Base-by-base conservation (phyloP, 2,888 invertebrate genomes). In the Diarsia mendica region DNA sequence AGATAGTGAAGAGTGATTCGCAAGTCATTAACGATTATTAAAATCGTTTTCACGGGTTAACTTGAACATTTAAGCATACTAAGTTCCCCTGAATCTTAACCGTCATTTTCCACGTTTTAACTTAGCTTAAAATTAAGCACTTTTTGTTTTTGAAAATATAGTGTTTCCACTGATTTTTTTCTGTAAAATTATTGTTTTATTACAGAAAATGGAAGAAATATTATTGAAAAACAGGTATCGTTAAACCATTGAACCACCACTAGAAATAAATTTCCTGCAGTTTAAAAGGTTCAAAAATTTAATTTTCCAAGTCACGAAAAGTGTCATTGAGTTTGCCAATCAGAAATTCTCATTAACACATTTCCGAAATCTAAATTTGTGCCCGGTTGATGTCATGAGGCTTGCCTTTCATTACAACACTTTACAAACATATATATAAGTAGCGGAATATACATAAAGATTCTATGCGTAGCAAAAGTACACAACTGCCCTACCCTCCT, bases 61-160 rank as follows among this genome's bases (percentile, higher is more conserved):
- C 61, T 72, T 63, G 2, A 65, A 46, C 64, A 23, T 33, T 79
- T 46, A 39, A 61, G 48, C 68, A 33, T 53, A 60, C 69, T 48
- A 53, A 76, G 72, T 66, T 76, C 11, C 15, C n/a, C 13, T 60
- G 66, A 67, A 69, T 48, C 53, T 63, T 51, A 46, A 60, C 63
- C 46, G 33, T 53, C 51, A 69, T 61, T 66, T 39, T 4, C 9
- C 46, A 65, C 1, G 46, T 68, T 65, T n/a, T 39, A 72, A 53
- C 48, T 68, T 23, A 44, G 13, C 15, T 3, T 0, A 20, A 58
- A 69, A 23, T 55, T 65, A 18, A 23, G 28, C 13, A 44, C 2
- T 9, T 49, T 61, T 39, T 20, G n/a, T 33, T 18, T 60, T 67
- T 13, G 11, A 9, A 51, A n/a, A n/a, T 10, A 11, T 2, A 28